Percentiles rank a stretch among this genome's conserved stretches.
These are phyloP conservation scores for Leptobrachium ailaonicum DNA, from an alignment of 2,113 vertebrate genomes.

Conservation along the genomic window DNA sequence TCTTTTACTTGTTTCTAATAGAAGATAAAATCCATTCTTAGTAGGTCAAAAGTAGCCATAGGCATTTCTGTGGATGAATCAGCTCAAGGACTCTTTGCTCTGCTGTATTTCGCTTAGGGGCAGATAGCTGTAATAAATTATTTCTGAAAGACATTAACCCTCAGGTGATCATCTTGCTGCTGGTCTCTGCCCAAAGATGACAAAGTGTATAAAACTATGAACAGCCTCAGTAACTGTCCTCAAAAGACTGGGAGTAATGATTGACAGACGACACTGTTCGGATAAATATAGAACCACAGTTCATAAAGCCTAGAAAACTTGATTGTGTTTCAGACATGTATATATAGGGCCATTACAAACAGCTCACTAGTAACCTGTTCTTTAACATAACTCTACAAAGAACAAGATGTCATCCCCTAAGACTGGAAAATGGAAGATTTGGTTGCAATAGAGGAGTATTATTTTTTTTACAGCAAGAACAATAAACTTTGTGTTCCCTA, in stretches of 20 bases:
- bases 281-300: too few relatives aligned
- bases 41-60: slow-evolving; percentile 21
- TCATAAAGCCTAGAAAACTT: too few relatives aligned
- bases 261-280: not conserved
- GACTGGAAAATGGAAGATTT: too few relatives aligned
- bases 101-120: slow-evolving; percentile 33
- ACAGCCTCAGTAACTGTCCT: slow-evolving; percentile 1
- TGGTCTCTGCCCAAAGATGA: slow-evolving; percentile 18
- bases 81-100: not conserved
- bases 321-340: too few relatives aligned
- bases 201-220: not conserved
- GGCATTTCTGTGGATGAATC: slow-evolving; percentile 24
- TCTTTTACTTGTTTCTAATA: not conserved
- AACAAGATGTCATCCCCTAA: too few relatives aligned
- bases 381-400: too few relatives aligned
- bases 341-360: too few relatives aligned
- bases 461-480: too few relatives aligned
- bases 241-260: not conserved
- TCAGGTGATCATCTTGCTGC: not conserved
- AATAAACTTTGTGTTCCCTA: too few relatives aligned
- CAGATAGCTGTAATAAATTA: slow-evolving; percentile 22
- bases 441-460: too few relatives aligned
- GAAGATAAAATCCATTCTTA: slow-evolving; percentile 1
- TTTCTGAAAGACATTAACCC: slow-evolving; percentile 27
- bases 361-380: too few relatives aligned